Conservation (phyloP, 2,113 vertebrate genomes). For the Cygnus buccinator region DNA sequence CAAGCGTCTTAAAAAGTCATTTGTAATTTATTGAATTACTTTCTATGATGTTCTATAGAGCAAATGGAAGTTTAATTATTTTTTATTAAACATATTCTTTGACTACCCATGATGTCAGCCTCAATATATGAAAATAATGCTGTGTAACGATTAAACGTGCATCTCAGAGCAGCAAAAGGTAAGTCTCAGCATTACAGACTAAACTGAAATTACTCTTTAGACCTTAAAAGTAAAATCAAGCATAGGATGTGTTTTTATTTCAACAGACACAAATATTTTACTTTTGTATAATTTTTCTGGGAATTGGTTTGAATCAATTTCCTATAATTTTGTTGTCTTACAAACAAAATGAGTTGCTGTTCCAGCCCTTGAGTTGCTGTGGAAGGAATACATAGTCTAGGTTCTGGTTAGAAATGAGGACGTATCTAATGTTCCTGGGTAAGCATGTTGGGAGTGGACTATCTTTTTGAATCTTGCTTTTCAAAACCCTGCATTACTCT, state of each 20-base stretch:
- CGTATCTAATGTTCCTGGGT: background rate
- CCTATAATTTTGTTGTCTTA: background rate
- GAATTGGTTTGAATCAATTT: background rate
- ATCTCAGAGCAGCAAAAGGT: background rate
- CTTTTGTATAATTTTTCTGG: background rate
- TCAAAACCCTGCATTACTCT: background rate
- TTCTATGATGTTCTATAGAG: constrained; percentile 99
- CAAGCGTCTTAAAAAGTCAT: constrained; percentile 97
- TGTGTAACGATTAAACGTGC: background rate
- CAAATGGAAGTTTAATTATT: constrained; percentile 99
- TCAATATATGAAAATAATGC: constrained; percentile 76
- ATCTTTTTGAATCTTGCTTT: background rate
- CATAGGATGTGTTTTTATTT: background rate
- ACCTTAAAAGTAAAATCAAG: background rate
- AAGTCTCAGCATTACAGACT: background rate
- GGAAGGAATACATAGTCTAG: accelerated
- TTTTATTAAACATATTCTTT: constrained; percentile 99
- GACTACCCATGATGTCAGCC: constrained; percentile 90
- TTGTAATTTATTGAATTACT: constrained; percentile 99
- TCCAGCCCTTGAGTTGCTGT: background rate
- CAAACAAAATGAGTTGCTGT: background rate
- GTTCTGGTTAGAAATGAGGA: background rate
- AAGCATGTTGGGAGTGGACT: background rate
- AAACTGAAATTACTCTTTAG: background rate
- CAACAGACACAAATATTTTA: background rate